These are phyloP conservation scores for Onychostoma macrolepis DNA, from an alignment of 2,113 vertebrate genomes.

Conservation along the genomic window DNA sequence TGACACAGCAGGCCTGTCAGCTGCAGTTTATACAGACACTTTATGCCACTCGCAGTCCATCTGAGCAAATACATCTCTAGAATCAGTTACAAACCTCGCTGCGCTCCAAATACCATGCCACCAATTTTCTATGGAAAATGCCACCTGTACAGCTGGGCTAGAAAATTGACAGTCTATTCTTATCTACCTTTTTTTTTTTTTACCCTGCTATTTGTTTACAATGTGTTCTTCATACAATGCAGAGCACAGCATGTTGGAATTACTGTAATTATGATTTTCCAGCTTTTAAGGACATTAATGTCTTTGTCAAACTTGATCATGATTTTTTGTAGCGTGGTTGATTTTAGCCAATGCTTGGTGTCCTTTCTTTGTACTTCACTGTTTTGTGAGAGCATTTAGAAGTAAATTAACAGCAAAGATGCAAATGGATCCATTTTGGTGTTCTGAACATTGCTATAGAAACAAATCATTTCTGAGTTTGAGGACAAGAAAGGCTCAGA, in stretches of 20 bases:
- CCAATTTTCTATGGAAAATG: background rate
- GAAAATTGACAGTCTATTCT: background rate
- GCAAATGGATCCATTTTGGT: background rate
- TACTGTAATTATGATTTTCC: background rate
- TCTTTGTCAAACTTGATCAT: background rate
- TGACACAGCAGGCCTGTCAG: conserved; percentile 70
- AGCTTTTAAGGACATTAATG: background rate
- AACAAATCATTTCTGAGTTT: background rate
- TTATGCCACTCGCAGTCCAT: conserved; percentile 68
- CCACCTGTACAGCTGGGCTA: background rate
- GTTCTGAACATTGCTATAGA: background rate
- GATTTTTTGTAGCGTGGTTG: background rate
- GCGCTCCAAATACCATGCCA: background rate
- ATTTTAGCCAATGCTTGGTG: background rate
- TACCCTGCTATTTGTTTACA: background rate
- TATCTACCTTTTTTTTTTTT: background rate
- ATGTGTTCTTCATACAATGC: background rate
- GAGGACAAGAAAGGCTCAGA: background rate
- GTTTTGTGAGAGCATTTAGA: background rate
- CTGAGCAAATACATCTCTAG: conserved; percentile 64
- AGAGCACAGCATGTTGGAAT: background rate
- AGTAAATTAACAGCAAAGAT: background rate
- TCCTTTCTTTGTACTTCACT: background rate
- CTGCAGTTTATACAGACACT: conserved; percentile 67
- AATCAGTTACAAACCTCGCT: background rate